Evolutionary conservation across 2,888 invertebrate genomes (phyloP), one percentile per base, ranked within the genome.

Genomic region (Andrena flavipes): DNA sequence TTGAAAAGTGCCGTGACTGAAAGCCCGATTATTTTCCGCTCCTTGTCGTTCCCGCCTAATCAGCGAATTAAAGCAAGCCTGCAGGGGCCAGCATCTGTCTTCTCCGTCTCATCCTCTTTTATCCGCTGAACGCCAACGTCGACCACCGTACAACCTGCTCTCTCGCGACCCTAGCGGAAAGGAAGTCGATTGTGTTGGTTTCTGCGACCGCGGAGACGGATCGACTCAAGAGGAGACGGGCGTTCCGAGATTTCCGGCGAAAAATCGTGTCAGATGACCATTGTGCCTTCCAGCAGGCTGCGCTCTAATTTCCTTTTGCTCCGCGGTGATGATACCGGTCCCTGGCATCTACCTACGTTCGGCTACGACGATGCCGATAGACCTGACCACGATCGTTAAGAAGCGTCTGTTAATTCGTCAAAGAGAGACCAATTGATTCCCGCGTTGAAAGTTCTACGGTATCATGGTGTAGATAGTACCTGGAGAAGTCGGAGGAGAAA

Each of bases 31-130:
- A 92, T 93, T 90, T 91, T 91, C 90, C 90, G 88, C 89, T 92
- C 88, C 90, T 92, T 90, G 91, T 90, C 89, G 88, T 88, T 87
- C 81, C 89, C 89, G 90, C 90, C 92, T 92, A 92, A 92, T 92
- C 92, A 92, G 92, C 90, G 91, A 92, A 92, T 92, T 92, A 92
- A 92, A 91, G 88, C 88, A 87, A 87, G 91, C 91, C 90, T 87
- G 84, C 82, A 62, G 85, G 88, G 88, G 84, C 76, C 72, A 84
- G 71, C 77, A 75, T 85, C 76, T 75, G 75, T 83, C 71, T 77
- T 80, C 67, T 59, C n/a, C 59, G 49, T 30, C 33, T 59, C 62
- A 2, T 63, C 54, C 3, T 76, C 72, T 29, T 74, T 30, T 63
- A 16, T 70, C 56, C 26, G 49, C 62, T 60, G 62, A 68, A 49